Conservation (phyloP, 2,113 vertebrate species). For the Cyprinodon brontotheroides region DNA sequence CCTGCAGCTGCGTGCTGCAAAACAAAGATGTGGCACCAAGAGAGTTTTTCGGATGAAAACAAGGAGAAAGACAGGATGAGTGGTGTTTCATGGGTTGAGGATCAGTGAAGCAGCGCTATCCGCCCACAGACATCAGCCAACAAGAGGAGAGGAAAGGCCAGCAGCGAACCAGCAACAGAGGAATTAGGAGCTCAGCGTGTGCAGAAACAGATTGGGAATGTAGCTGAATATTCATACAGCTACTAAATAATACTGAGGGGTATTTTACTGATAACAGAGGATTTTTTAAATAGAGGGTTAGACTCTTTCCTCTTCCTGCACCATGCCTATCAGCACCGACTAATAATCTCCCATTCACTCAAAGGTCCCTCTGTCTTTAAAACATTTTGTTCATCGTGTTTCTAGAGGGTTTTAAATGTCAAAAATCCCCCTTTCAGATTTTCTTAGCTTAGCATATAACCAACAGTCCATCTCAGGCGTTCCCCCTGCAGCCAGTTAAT, state of each 20-base stretch:
- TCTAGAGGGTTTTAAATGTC: conserved; percentile 43
- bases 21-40: conserved; percentile 11
- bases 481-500: conserved; percentile 29
- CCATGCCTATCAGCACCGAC: not conserved
- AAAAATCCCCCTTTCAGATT: conserved; percentile 56
- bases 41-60: conserved; percentile 42
- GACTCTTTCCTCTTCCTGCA: conserved; percentile 12
- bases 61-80: conserved; percentile 35
- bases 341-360: conserved; percentile 22
- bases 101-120: conserved; percentile 67
- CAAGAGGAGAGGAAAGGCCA: conserved; percentile 69
- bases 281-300: not conserved
- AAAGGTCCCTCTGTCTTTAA: conserved; percentile 24
- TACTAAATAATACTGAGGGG: not conserved
- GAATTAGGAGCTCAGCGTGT: conserved; percentile 41
- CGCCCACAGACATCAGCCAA: conserved; percentile 72
- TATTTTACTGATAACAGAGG: not conserved
- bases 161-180: conserved; percentile 53
- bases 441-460: conserved; percentile 75
- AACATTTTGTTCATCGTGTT: conserved; percentile 5
- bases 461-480: conserved; percentile 43
- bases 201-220: conserved; percentile 29
- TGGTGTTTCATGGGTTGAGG: conserved; percentile 62
- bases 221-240: not conserved
- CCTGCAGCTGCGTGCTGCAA: not conserved